Conservation (phyloP, 1,140 invertebrate species). For the Drosophila sucinea region DNA sequence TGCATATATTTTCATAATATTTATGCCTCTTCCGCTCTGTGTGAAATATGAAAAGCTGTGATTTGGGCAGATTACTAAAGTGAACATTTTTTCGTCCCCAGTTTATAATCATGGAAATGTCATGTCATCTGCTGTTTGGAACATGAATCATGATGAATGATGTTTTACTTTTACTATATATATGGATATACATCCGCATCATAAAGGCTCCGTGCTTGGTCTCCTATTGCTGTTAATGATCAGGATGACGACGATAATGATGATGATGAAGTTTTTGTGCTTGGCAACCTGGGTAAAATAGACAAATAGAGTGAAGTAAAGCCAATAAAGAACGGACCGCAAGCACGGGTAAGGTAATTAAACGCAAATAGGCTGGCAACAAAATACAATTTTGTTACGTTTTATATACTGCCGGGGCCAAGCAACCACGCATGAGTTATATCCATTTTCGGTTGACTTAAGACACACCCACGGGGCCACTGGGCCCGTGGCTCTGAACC, state of each 20-base stretch:
- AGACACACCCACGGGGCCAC: conserved; percentile 38
- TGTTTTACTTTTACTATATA: conserved; percentile 5
- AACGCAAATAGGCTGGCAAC: conserved; percentile 53
- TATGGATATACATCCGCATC: conserved; percentile 32
- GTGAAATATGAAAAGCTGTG: neutral
- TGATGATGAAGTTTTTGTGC: conserved; percentile 45
- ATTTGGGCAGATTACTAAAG: neutral
- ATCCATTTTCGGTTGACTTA: conserved; percentile 45
- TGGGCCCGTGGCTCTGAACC: too few relatives aligned
- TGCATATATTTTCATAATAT: too few relatives aligned
- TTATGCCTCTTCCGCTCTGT: neutral
- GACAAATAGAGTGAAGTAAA: conserved; percentile 39
- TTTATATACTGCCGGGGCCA: conserved; percentile 39
- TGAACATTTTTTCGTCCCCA: neutral
- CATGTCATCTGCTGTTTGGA: neutral
- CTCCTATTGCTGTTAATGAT: conserved; percentile 14
- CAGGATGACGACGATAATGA: neutral
- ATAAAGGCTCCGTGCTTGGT: conserved; percentile 33
- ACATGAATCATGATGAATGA: conserved; percentile 7
- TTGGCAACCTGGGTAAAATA: conserved; percentile 39
- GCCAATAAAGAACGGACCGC: conserved; percentile 43
- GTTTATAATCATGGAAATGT: conserved; percentile 6
- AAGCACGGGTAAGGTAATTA: conserved; percentile 52
- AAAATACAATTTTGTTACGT: conserved; percentile 45
- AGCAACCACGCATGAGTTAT: conserved; percentile 47